Evolutionary conservation across 2,888 invertebrate genomes (phyloP), one percentile per base, ranked within the genome.

Genomic region (Papilio demoleus): DNA sequence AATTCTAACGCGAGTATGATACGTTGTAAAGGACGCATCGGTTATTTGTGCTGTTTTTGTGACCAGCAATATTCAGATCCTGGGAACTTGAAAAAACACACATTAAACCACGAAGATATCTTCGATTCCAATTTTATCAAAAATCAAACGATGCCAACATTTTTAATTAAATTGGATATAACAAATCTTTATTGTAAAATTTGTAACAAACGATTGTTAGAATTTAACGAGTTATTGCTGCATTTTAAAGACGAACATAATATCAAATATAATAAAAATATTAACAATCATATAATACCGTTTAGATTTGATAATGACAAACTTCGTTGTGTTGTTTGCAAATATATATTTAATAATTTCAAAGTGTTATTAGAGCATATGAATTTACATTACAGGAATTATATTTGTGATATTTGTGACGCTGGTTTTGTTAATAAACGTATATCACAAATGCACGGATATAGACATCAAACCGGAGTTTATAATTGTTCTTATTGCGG

Each of bases 31-130:
- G 82, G 84, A 0, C 80, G 83, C 1, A 74, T 76, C 0, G 77
- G 82, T 0, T 90, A 83, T 66, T 78, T 82, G 0, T 90, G 90
- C 74, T 82, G 85, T 59, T 90, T 85, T 71, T 91, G 90, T 64
- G 74, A 83, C 3, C 78, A 82, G 1, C 84, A 85, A n/a, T 90
- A 80, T 71, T 71, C 75, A 2, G 80, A 81, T 1, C 83, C 87
- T 0, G 73, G 76, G 0, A 84, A 85, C 14, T 70, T 90, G 2
- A 88, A 85, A 65, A 67, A 38, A 1, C 90, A 90, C 62, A 84
- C 85, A 0, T 24, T 77, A 0, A 67, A 78, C 1, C 88, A 88
- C 56, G 65, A 81, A 2, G 78, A 80, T 8, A 78, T 77, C 56
- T 81, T 82, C 0, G 77, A 73, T 66, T 65, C 73, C 0, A 72